Percentiles rank a stretch among this genome's conserved stretches.
phyloP scores from a whole-genome alignment of 2,888 invertebrate species.

The Andrena flavipes region DNA sequence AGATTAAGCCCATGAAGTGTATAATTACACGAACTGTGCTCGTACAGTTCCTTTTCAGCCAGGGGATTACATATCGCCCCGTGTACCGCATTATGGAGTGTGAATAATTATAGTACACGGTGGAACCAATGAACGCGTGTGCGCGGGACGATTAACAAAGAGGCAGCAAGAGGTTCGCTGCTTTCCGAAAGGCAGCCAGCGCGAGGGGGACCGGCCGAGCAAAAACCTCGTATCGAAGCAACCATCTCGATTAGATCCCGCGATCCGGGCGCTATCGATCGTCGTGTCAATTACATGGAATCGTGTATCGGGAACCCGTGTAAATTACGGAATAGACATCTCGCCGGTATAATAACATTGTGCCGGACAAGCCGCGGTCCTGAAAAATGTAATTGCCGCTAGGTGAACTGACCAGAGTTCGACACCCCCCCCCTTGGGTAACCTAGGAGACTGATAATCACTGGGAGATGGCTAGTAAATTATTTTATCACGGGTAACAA shows the following conservation, averaged over 20 bases:
- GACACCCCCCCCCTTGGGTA: conserved; percentile 4
- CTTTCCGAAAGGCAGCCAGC: conserved; percentile 51
- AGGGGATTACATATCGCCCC: conserved; percentile 66
- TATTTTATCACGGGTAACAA: not conserved
- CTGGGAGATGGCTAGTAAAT: not conserved
- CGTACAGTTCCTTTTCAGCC: conserved; percentile 60
- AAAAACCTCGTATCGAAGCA: conserved; percentile 24
- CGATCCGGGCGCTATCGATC: conserved; percentile 42
- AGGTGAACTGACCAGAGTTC: conserved; percentile 6
- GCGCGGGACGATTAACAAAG: conserved; percentile 56
- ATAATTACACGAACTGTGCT: conserved; percentile 66
- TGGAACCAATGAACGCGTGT: conserved; percentile 52
- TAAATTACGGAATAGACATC: conserved; percentile 51
- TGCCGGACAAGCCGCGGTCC: not conserved
- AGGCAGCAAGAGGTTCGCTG: conserved; percentile 39
- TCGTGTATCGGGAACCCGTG: conserved; percentile 38
- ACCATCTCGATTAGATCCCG: conserved; percentile 35
- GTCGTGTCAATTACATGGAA: conserved; percentile 50
- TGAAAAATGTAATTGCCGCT: conserved; percentile 41
- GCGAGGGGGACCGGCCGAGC: conserved; percentile 1
- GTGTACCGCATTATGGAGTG: conserved; percentile 63
- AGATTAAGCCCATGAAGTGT: conserved; percentile 68
- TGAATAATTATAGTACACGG: conserved; percentile 70
- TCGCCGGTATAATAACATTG: conserved; percentile 20
- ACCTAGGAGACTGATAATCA: conserved; percentile 43